Percentiles rank a stretch among this genome's conserved stretches.
phyloP scores from a whole-genome alignment of 1,140 invertebrate species.

The Oscheius sp. region DNA sequence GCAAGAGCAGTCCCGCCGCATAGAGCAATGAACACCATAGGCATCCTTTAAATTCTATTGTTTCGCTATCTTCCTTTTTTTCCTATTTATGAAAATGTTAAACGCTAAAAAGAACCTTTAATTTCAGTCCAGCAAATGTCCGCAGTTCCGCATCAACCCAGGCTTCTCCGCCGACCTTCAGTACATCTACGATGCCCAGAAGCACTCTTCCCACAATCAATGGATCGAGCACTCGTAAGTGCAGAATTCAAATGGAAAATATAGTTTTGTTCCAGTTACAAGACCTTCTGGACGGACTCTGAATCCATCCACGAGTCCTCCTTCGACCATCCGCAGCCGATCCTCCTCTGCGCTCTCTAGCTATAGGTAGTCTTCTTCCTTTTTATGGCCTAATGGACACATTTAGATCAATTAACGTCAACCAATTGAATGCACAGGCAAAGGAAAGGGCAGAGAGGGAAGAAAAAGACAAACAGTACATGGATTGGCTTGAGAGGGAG shows the following conservation, averaged over 20 bases:
- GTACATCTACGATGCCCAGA: neutral
- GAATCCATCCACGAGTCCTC: neutral
- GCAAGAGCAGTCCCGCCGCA: too few species aligned
- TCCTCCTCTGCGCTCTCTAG: neutral
- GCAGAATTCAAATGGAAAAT: neutral
- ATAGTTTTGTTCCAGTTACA: neutral
- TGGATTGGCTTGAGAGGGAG: conserved; percentile 28
- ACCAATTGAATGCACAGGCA: conserved; percentile 22
- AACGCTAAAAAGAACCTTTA: too few species aligned
- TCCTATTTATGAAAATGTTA: too few species aligned
- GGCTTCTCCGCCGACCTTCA: neutral
- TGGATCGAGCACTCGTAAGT: neutral
- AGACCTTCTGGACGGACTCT: neutral
- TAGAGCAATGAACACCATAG: too few species aligned
- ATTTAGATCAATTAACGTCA: neutral
- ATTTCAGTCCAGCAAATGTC: neutral
- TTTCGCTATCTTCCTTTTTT: too few species aligned
- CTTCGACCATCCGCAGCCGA: neutral
- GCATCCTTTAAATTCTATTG: too few species aligned
- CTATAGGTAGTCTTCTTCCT: too few species aligned
- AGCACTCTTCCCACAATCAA: neutral
- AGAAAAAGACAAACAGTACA: conserved; percentile 27
- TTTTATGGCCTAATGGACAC: too few species aligned
- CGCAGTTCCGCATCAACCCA: neutral
- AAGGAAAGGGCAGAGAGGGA: conserved; percentile 19